Percentiles rank a stretch among this genome's conserved stretches.
phyloP scores from a whole-genome alignment of 2,113 vertebrate genomes.

The Eurystomus gularis region DNA sequence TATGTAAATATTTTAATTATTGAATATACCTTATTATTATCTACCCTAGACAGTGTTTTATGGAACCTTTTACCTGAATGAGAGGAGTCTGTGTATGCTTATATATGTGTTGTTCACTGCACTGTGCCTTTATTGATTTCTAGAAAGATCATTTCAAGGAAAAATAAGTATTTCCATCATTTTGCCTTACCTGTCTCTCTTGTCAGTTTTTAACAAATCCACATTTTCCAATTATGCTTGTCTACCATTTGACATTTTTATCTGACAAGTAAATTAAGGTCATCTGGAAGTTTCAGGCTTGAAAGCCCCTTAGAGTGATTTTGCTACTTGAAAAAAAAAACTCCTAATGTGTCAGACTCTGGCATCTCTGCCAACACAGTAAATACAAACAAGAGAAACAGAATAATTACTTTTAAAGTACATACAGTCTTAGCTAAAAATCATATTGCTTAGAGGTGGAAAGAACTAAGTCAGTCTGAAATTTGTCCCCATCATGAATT shows the following conservation, averaged over 20 bases:
- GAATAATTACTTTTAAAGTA: background rate
- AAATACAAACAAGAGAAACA: background rate
- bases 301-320: background rate
- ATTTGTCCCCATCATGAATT: background rate
- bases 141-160: constrained; percentile 11
- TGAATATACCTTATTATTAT: background rate
- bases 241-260: constrained; percentile 45
- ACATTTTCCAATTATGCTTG: constrained; percentile 51
- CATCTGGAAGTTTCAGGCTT: constrained; percentile 18
- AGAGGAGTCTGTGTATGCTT: background rate
- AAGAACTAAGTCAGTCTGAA: background rate
- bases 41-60: background rate
- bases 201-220: constrained; percentile 31
- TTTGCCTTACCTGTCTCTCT: background rate
- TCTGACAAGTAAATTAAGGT: constrained; percentile 62
- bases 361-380: background rate
- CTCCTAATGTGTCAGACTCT: background rate
- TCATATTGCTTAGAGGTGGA: background rate
- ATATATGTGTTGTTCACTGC: background rate
- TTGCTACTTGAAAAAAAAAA: background rate
- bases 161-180: constrained; percentile 32
- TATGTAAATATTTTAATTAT: background rate
- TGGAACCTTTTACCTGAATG: background rate
- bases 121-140: constrained; percentile 10
- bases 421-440: background rate